phyloP scores from a whole-genome alignment of 37 sponge, comb jelly and placozoan genomes.

The Agelas oroides region DNA sequence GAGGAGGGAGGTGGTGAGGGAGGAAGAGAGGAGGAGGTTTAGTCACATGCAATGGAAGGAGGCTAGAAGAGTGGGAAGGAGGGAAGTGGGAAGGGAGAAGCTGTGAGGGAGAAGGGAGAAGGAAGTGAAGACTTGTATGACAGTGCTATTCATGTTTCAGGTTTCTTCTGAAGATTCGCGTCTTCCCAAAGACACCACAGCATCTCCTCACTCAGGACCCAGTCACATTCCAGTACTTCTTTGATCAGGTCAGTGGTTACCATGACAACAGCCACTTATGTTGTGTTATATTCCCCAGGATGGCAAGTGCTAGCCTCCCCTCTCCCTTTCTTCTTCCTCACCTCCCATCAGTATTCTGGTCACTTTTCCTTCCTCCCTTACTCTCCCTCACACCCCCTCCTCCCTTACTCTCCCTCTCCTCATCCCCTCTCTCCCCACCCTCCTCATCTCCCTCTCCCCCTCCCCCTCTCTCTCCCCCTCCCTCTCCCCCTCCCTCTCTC shows the following conservation, averaged over 20 bases:
- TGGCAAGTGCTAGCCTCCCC: too few species aligned
- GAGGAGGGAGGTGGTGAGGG: not conserved
- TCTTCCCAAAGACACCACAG: constrained; percentile 85
- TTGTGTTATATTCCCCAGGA: not conserved
- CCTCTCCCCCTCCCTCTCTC: not conserved
- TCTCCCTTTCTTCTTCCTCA: constrained; percentile 18
- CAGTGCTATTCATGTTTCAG: constrained; percentile 20
- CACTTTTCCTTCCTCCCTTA: not conserved
- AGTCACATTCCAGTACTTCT: constrained; percentile 80
- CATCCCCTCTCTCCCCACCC: too few species aligned
- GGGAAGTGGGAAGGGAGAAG: too few species aligned
- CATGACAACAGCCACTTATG: not conserved
- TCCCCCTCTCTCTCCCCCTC: not conserved
- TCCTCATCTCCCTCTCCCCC: not conserved
- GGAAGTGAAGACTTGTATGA: too few species aligned
- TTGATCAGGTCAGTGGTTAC: constrained; percentile 81
- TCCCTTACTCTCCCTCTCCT: not conserved
- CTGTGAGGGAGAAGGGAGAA: too few species aligned
- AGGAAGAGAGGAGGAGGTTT: not conserved
- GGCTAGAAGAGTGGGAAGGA: too few species aligned
- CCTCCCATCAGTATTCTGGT: not conserved
- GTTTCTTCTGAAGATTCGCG: constrained; percentile 60
- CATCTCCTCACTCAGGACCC: constrained; percentile 71
- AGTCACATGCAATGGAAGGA: too few species aligned
- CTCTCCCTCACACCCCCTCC: too few species aligned